These are phyloP conservation scores for Caenorhabditis sp. DNA, from an alignment of 2,888 invertebrate species.

Conservation along the genomic window DNA sequence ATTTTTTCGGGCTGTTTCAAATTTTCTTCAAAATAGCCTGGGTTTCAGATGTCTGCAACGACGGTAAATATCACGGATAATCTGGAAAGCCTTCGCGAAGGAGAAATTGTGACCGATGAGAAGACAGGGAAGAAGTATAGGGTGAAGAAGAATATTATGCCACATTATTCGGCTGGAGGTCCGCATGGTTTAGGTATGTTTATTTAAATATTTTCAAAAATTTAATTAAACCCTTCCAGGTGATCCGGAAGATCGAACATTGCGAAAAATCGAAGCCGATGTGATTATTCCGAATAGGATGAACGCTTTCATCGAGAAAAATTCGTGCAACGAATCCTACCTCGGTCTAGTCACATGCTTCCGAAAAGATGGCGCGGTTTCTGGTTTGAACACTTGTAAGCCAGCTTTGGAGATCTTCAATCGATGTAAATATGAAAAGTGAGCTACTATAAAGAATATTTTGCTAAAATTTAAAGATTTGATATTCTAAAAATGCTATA, in stretches of 20 bases:
- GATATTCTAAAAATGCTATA: too few relatives aligned
- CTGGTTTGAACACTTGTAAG: slow-evolving; percentile 60
- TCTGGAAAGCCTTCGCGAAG: slow-evolving; percentile 56
- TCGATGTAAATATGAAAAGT: slow-evolving; percentile 66
- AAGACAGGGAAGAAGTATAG: slow-evolving; percentile 66
- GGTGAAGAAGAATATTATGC: slow-evolving; percentile 66
- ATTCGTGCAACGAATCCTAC: slow-evolving; percentile 78
- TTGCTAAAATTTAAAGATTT: too few relatives aligned
- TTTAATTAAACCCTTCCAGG: slow-evolving; percentile 42
- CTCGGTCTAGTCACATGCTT: slow-evolving; percentile 65
- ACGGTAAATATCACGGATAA: slow-evolving; percentile 50
- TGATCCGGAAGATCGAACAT: slow-evolving; percentile 83
- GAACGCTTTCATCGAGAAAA: slow-evolving; percentile 82
- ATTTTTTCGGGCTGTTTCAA: not conserved
- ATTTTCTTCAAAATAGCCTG: not conserved
- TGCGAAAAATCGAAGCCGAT: slow-evolving; percentile 87
- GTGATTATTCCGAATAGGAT: slow-evolving; percentile 88
- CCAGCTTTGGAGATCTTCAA: slow-evolving; percentile 61
- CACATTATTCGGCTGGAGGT: slow-evolving; percentile 59
- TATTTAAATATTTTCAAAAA: slow-evolving; percentile 3
- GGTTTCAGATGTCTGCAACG: slow-evolving; percentile 23
- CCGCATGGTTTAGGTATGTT: slow-evolving; percentile 61
- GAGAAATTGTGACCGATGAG: slow-evolving; percentile 63
- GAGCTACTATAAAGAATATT: not conserved
- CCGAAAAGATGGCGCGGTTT: slow-evolving; percentile 59